Evolutionary conservation across 2,888 invertebrate species (phyloP).

Genomic region (Erebia aethiops): DNA sequence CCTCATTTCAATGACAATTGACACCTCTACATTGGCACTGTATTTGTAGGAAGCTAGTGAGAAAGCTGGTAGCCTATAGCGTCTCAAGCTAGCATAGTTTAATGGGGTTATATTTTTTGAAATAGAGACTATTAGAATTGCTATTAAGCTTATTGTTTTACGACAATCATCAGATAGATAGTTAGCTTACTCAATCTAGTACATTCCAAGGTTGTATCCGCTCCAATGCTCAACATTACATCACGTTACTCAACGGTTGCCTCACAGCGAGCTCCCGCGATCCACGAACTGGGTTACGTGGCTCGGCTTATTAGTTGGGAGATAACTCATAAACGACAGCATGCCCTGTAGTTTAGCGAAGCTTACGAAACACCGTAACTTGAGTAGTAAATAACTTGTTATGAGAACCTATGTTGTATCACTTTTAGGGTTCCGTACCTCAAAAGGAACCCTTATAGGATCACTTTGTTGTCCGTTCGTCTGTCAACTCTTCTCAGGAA

Average conservation of each 20-base stretch:
- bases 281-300: background rate
- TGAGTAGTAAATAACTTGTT: background rate
- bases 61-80: too few species aligned
- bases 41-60: too few species aligned
- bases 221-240: background rate
- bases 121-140: background rate
- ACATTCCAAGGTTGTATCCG: background rate
- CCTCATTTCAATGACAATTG: too few species aligned
- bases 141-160: background rate
- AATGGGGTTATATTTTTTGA: background rate
- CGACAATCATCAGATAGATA: background rate
- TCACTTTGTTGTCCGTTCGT: too few species aligned
- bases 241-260: conserved; percentile 1
- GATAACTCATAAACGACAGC: background rate
- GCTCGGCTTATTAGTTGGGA: background rate
- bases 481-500: too few species aligned
- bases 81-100: too few species aligned
- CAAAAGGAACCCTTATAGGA: too few species aligned
- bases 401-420: background rate
- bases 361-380: background rate
- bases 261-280: background rate
- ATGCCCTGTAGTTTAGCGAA: background rate
- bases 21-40: too few species aligned
- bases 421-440: too few species aligned
- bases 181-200: background rate